Conservation (phyloP, 2,113 vertebrate species). For the Misgurnus anguillicaudatus region DNA sequence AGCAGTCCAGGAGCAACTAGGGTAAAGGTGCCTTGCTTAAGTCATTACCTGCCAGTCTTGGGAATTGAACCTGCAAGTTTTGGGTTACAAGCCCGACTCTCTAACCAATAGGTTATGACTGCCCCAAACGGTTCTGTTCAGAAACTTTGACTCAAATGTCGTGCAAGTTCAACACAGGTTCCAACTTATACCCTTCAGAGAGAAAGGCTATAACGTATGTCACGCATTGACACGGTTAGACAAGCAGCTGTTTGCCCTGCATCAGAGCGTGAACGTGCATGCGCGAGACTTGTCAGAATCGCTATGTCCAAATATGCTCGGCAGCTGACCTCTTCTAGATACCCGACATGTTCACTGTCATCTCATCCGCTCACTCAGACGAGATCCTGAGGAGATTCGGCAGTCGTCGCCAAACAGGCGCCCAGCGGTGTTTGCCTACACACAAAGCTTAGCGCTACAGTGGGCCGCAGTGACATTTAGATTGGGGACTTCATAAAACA, state of each 20-base stretch:
- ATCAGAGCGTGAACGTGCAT: background rate
- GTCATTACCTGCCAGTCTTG: no score
- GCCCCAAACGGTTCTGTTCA: no score
- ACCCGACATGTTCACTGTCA: conserved; percentile 1
- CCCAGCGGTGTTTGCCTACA: conserved; percentile 38
- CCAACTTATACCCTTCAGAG: background rate
- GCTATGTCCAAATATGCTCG: conserved; percentile 13
- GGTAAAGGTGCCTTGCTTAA: no score
- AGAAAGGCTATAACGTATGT: background rate
- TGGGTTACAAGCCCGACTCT: no score
- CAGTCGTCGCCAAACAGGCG: background rate
- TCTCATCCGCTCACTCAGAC: conserved; percentile 26
- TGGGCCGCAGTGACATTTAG: conserved; percentile 58
- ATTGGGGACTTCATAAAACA: conserved; percentile 55
- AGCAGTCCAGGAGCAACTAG: no score
- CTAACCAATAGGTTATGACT: no score
- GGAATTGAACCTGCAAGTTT: no score
- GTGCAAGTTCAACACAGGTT: background rate
- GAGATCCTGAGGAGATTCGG: conserved; percentile 10
- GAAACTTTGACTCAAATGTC: background rate
- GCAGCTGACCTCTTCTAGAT: conserved; percentile 20
- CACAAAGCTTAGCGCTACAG: conserved; percentile 19
- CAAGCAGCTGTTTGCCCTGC: background rate
- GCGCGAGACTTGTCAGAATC: conserved; percentile 28
- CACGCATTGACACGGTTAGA: background rate